Evolutionary conservation across 1,140 invertebrate species (phyloP), one percentile per base, ranked within the genome.

Genomic region (Zaprionus nigranus): DNA sequence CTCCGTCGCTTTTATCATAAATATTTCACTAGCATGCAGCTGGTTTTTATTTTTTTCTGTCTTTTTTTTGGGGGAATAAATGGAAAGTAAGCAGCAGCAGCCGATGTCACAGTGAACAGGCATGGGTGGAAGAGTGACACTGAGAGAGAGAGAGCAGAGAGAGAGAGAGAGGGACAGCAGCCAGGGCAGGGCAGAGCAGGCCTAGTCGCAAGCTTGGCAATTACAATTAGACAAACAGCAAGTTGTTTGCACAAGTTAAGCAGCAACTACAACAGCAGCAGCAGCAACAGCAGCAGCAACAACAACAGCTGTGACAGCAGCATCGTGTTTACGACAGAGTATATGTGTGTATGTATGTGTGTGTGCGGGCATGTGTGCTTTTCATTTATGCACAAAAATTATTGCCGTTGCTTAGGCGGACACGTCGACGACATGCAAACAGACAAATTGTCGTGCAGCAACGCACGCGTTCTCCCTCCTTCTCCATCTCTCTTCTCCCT

Each of bases 201-300:
- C 51, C 54, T 83, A 87, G 40, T 46, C 5, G 75, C 75, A 77
- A 88, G 90, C 84, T 90, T 75, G 84, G 85, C 85, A 88, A 88
- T 88, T 88, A 88, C 85, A 88, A 88, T 88, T 88, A 88, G 85
- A 88, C 85, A 90, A 88, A 88, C 85, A 90, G 85, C 79, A 90
- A 79, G 84, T 75, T 88, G 85, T 88, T 85, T 90, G 85, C 72
- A 65, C 85, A 88, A 84, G 85, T 77, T 88, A 87, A 87, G 84
- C 84, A 90, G 82, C 81, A 83, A 74, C 58, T 67, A 64, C 65
- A 78, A 61, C 61, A 70, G 61, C 56, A 75, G 65, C 70, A 78
- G 67, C 75, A 82, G 70, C 46, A 53, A 57, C 56, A 57, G 60
- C 69, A 58, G 51, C 63, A 68, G 36, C 17, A 24, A 11, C 46